Percentiles rank a stretch among this genome's conserved stretches.
Conservation (phyloP, 1,140 invertebrate genomes). For the Limonius californicus region DNA sequence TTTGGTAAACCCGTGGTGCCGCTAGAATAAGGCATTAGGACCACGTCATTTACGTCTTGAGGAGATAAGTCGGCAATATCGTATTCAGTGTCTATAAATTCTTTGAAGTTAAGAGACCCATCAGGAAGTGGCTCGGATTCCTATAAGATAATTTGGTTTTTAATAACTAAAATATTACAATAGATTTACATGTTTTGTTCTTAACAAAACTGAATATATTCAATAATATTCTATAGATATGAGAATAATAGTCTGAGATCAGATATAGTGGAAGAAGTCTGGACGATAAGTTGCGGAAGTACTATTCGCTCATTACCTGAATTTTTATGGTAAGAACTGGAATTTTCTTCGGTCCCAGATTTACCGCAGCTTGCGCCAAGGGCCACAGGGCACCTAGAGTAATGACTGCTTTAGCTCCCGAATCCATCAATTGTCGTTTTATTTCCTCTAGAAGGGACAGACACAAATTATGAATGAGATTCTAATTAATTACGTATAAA, state of each 20-base stretch:
- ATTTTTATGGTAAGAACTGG: conserved; percentile 56
- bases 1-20: too few species aligned
- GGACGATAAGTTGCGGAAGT: too few species aligned
- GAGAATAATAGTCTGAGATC: too few species aligned
- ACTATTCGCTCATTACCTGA: too few species aligned
- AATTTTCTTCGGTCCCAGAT: conserved; percentile 47
- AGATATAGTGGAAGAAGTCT: too few species aligned
- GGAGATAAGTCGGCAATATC: conserved; percentile 47
- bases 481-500: too few species aligned
- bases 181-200: too few species aligned
- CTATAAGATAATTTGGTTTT: too few species aligned
- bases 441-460: conserved; percentile 80
- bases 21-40: conserved; percentile 61
- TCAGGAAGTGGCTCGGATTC: conserved; percentile 40
- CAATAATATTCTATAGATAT: too few species aligned
- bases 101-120: conserved; percentile 55
- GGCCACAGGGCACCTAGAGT: conserved; percentile 54
- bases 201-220: too few species aligned
- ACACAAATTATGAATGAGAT: too few species aligned
- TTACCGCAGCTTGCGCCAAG: conserved; percentile 48
- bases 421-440: conserved; percentile 61
- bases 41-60: conserved; percentile 48
- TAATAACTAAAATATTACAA: too few species aligned
- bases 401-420: conserved; percentile 64
- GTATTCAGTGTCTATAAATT: conserved; percentile 48